phyloP scores from a whole-genome alignment of 2,888 invertebrate genomes.

The Philonicus albiceps region DNA sequence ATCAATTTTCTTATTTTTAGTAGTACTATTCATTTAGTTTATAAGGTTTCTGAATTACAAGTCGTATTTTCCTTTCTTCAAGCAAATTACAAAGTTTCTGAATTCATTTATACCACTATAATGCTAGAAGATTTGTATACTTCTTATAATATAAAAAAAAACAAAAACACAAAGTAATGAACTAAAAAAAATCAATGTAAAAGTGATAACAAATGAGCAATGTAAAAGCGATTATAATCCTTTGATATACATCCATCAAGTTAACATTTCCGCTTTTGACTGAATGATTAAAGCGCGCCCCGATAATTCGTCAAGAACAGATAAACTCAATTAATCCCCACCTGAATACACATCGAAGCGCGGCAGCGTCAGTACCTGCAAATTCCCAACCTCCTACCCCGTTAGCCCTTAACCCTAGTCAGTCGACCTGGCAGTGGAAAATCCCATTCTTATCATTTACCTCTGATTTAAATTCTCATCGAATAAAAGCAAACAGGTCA shows the following conservation, averaged over 20 bases:
- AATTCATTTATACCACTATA: no score
- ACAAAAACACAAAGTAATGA: no score
- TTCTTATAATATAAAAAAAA: no score
- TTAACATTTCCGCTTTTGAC: not conserved
- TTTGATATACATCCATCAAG: not conserved
- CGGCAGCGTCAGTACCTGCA: not conserved
- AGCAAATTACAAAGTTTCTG: no score
- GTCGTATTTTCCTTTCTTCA: no score
- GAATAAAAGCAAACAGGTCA: constrained; percentile 31
- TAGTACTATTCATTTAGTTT: no score
- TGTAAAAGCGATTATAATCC: not conserved
- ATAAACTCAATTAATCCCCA: constrained; percentile 29
- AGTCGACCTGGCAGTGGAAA: not conserved
- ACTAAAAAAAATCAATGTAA: not conserved
- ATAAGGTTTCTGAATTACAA: no score
- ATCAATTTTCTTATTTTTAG: not conserved
- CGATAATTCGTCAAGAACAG: constrained; percentile 24
- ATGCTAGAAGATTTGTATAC: not conserved
- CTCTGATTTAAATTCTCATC: constrained; percentile 32
- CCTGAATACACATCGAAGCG: not conserved
- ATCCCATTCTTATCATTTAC: constrained; percentile 37
- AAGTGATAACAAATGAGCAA: no score
- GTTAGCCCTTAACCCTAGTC: not conserved
- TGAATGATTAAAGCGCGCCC: not conserved
- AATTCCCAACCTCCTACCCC: not conserved